Evolutionary conservation across 1,140 invertebrate species (phyloP).

Genomic region (Galleria mellonella): DNA sequence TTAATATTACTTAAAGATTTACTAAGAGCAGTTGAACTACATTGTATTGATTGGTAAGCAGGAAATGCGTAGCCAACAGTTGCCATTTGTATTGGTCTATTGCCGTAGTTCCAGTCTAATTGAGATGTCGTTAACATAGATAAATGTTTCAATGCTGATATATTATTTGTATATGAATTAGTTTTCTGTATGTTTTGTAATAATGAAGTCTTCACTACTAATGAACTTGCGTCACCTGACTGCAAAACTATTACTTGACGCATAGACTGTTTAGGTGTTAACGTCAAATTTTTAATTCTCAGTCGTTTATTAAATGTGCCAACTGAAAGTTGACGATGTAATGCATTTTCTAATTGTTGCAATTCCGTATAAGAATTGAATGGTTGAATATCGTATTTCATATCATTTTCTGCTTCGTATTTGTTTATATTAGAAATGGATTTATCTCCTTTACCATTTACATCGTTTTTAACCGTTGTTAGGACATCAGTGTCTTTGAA

Average conservation of each 20-base stretch:
- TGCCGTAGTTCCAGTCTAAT: constrained; percentile 24
- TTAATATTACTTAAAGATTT: constrained; percentile 2
- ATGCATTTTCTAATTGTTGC: constrained; percentile 29
- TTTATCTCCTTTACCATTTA: background rate
- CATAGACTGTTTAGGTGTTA: constrained; percentile 46
- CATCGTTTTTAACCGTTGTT: constrained; percentile 28
- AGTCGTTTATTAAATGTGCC: constrained; percentile 39
- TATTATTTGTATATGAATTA: background rate
- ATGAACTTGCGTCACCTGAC: constrained; percentile 38
- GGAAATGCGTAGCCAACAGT: constrained; percentile 51
- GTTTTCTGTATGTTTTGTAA: constrained; percentile 11
- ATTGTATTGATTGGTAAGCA: constrained; percentile 3
- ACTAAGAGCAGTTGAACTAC: background rate
- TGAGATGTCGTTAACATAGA: constrained; percentile 27
- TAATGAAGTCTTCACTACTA: constrained; percentile 30
- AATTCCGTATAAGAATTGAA: constrained; percentile 28
- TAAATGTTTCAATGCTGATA: constrained; percentile 19
- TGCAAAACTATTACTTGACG: constrained; percentile 37
- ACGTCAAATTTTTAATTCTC: constrained; percentile 41
- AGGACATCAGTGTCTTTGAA: constrained; percentile 43
- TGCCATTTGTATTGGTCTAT: constrained; percentile 39
- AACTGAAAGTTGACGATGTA: constrained; percentile 28
- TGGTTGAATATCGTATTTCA: constrained; percentile 9
- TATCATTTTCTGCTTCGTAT: background rate
- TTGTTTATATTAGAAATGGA: no score